These are phyloP conservation scores for human DNA, from an alignment of 2,113 vertebrate genomes.

Conservation along the genomic window GRCh38 chr6:140149001-140149500, in stretches of 20 bases:
- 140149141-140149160: neutral
- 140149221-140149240: neutral
- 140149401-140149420: neutral
- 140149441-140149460: neutral
- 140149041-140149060: neutral
- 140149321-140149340: neutral
- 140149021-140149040: neutral
- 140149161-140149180: neutral
- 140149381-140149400: neutral
- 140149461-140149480: neutral
- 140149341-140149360: neutral
- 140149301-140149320: neutral
- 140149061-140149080: neutral
- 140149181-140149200: neutral
- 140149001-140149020: neutral
- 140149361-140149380: neutral
- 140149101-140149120: neutral
- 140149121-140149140: neutral
- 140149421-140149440: neutral
- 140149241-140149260: neutral
- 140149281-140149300: neutral
- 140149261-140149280: neutral
- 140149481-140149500: neutral
- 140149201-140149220: neutral
- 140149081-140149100: neutral